Percentiles rank a stretch among this genome's conserved stretches.
Evolutionary conservation across 2,888 invertebrate species (phyloP).

Genomic region (Drosophila algonquin): DNA sequence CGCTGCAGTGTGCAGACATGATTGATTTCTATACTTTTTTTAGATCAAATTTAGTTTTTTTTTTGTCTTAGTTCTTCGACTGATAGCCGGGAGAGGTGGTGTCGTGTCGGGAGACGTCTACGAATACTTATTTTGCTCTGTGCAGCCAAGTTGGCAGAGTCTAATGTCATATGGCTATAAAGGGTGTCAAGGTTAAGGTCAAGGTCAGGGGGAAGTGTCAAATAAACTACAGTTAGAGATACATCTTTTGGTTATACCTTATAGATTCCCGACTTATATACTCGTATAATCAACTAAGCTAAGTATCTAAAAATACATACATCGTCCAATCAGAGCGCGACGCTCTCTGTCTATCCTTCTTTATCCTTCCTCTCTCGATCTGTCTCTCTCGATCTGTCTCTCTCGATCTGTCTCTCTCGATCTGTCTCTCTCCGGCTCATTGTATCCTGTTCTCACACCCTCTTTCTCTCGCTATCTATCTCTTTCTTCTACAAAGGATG

Average conservation of each 20-base stretch:
- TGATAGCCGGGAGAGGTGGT: no score
- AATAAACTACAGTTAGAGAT: conserved; percentile 73
- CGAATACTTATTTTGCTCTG: no score
- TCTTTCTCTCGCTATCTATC: not conserved
- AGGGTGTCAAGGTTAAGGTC: not conserved
- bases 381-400: no score
- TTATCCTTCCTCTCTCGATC: not conserved
- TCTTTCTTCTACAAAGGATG: not conserved
- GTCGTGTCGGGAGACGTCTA: no score
- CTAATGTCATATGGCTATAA: no score
- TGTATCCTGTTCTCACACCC: not conserved
- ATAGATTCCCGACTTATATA: conserved; percentile 57
- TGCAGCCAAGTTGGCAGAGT: no score
- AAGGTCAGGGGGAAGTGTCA: conserved; percentile 27
- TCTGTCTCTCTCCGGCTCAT: not conserved
- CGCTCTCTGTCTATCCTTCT: not conserved
- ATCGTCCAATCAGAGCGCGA: conserved; percentile 1
- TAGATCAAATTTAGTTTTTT: no score
- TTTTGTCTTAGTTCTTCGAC: no score
- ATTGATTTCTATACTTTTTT: no score
- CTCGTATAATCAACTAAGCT: conserved; percentile 56
- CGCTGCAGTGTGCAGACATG: no score
- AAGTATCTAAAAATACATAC: conserved; percentile 46
- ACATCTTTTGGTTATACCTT: conserved; percentile 75
- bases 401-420: not conserved